Conservation (phyloP, 2,113 vertebrate species). For the Megaleporinus macrocephalus region DNA sequence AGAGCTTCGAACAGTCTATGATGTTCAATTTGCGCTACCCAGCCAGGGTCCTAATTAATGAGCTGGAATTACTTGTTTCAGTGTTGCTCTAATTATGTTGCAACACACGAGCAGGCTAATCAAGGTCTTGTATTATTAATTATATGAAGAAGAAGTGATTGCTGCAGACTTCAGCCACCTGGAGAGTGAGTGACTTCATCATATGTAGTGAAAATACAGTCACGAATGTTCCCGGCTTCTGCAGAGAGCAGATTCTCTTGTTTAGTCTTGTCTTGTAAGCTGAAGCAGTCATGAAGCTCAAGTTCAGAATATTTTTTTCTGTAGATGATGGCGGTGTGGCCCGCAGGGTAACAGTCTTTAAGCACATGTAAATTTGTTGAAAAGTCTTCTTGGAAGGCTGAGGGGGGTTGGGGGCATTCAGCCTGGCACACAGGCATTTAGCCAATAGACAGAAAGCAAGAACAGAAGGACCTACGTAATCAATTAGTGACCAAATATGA, state of each 20-base stretch:
- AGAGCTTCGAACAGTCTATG: background rate
- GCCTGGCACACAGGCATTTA: background rate
- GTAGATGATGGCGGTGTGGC: too few species aligned
- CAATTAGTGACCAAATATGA: too few species aligned
- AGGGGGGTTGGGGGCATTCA: background rate
- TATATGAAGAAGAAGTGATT: constrained; percentile 17
- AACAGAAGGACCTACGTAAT: too few species aligned
- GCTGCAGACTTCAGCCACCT: background rate
- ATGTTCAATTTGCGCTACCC: constrained; percentile 2
- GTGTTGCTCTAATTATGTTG: constrained; percentile 31
- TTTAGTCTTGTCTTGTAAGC: too few species aligned
- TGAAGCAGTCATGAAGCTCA: background rate
- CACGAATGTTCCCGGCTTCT: background rate
- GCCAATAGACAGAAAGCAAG: too few species aligned
- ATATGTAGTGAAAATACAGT: background rate
- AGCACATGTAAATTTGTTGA: too few species aligned
- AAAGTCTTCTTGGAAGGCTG: too few species aligned
- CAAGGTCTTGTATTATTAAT: constrained; percentile 22
- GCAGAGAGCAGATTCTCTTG: background rate
- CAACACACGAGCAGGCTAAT: background rate
- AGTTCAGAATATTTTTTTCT: background rate
- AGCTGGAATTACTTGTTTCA: constrained; percentile 33
- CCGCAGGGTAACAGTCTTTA: too few species aligned
- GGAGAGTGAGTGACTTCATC: constrained; percentile 8
- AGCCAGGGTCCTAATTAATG: constrained; percentile 18